Evolutionary conservation across 2,888 invertebrate species (phyloP).

Genomic region (Nasonovia ribisnigri): DNA sequence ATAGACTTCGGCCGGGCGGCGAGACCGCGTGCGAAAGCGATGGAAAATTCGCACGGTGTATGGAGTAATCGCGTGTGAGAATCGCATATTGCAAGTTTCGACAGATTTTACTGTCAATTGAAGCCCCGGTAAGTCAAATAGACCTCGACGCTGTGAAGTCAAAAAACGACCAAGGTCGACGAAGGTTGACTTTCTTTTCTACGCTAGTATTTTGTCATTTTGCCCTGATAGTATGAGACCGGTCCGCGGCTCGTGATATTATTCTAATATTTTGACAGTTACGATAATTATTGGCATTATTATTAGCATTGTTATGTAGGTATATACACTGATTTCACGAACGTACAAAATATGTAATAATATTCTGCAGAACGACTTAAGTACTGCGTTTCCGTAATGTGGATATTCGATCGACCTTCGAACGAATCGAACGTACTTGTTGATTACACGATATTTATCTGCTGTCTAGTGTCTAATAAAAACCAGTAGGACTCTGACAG

Average conservation of each 20-base stretch:
- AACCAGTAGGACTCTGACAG: background rate
- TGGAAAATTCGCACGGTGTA: conserved; percentile 58
- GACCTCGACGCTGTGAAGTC: conserved; percentile 44
- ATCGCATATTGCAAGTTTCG: conserved; percentile 38
- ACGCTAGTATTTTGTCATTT: background rate
- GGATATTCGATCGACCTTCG: background rate
- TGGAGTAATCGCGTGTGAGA: conserved; percentile 56
- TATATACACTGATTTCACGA: background rate
- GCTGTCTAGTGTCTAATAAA: background rate
- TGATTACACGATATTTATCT: background rate
- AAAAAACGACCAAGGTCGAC: conserved; percentile 39
- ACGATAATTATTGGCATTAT: background rate
- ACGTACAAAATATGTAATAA: background rate
- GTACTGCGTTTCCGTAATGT: background rate
- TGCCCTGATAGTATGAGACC: background rate
- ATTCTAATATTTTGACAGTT: background rate
- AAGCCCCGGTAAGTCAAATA: conserved; percentile 43
- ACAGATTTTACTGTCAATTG: conserved; percentile 26
- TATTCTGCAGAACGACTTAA: background rate
- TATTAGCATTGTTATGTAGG: background rate
- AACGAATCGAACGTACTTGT: background rate
- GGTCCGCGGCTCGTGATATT: background rate
- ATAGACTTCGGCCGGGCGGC: conserved; percentile 45
- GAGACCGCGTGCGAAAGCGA: conserved; percentile 31
- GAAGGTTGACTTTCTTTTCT: conserved; percentile 48